Evolutionary conservation across 2,797 vertebrate species (phyloP).

Genomic region (Xenops minutus): DNA sequence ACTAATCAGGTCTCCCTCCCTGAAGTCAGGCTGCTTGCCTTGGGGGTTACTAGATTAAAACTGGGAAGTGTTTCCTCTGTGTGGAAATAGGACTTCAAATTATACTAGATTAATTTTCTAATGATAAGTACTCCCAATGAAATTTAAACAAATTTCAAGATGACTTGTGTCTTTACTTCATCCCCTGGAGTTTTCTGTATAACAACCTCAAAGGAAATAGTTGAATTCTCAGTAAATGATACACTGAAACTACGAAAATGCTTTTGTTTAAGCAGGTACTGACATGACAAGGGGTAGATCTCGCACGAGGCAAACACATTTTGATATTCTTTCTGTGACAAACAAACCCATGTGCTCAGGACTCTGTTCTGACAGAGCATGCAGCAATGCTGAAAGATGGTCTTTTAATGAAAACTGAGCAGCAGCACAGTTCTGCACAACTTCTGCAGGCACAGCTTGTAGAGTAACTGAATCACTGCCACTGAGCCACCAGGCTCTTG

Average conservation of each 20-base stretch:
- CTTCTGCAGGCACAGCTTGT: background rate
- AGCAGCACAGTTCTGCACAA: background rate
- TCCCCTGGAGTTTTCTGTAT: constrained; percentile 4
- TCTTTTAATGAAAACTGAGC: background rate
- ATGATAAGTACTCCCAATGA: background rate
- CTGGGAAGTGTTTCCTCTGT: background rate
- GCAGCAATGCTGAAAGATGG: background rate
- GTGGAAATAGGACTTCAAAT: background rate
- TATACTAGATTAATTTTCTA: background rate
- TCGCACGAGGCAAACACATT: background rate
- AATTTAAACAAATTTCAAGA: background rate
- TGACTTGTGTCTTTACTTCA: constrained; percentile 32
- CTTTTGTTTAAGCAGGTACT: background rate
- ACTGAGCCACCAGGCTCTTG: background rate
- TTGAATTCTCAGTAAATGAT: background rate
- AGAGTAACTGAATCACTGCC: background rate
- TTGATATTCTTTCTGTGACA: background rate
- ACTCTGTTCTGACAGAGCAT: background rate
- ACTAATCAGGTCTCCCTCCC: background rate
- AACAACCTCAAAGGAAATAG: constrained; percentile 28
- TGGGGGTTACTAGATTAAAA: background rate
- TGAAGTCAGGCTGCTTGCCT: background rate
- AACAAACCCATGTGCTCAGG: background rate
- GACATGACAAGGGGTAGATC: background rate
- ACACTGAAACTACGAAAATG: background rate